Evolutionary conservation across 2,113 vertebrate genomes (phyloP).

Genomic region (Parotia lawesii): DNA sequence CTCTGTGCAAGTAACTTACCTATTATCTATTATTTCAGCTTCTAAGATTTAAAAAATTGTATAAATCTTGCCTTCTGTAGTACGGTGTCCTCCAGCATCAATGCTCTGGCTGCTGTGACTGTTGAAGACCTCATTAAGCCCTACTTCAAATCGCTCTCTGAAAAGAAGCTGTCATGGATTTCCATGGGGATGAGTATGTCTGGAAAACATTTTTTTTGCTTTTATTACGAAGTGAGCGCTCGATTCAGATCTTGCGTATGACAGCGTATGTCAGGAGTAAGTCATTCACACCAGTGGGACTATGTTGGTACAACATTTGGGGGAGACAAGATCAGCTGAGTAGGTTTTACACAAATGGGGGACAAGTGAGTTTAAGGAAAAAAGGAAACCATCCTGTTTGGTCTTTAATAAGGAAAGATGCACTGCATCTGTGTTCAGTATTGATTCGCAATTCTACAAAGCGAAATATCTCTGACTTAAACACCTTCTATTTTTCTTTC

Average conservation of each 20-base stretch:
- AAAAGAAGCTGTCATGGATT: slow-evolving; percentile 77
- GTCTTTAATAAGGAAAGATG: not conserved
- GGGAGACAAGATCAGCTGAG: fast-evolving
- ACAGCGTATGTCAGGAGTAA: not conserved
- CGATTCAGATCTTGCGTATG: not conserved
- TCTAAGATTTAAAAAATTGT: not conserved
- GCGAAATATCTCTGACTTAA: not conserved
- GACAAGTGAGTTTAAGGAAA: not conserved
- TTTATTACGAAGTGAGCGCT: not conserved
- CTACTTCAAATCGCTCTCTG: slow-evolving; percentile 65
- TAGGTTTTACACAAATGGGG: not conserved
- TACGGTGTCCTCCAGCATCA: slow-evolving; percentile 91
- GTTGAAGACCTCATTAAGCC: slow-evolving; percentile 84
- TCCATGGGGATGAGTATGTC: slow-evolving; percentile 88
- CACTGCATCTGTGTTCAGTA: not conserved
- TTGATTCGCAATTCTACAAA: not conserved
- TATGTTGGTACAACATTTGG: not conserved
- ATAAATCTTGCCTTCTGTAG: slow-evolving; percentile 61
- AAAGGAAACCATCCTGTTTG: not conserved
- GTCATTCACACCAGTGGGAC: not conserved
- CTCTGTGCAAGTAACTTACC: not conserved
- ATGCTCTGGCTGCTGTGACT: slow-evolving; percentile 88
- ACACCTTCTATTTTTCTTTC: not conserved
- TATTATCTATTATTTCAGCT: not conserved
- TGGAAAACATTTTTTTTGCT: not conserved